Evolutionary conservation across 2,888 invertebrate genomes (phyloP).

Genomic region (Ecliptopera silaceata): DNA sequence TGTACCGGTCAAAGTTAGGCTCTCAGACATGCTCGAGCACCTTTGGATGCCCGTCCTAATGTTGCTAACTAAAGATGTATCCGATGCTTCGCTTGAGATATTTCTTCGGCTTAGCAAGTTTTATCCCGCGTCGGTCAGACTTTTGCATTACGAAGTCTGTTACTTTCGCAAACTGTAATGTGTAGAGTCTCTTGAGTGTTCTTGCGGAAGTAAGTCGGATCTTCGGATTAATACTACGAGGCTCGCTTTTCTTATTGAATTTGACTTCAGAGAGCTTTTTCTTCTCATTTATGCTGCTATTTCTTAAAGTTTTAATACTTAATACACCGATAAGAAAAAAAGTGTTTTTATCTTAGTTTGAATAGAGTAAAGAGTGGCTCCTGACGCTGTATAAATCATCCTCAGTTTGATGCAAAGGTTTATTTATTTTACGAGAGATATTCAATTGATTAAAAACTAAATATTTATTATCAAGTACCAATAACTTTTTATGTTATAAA

Average conservation of each 20-base stretch:
- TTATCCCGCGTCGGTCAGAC: conserved; percentile 46
- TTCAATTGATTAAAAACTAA: too few species aligned
- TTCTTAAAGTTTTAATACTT: neutral
- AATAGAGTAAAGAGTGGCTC: too few species aligned
- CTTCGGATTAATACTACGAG: conserved; percentile 28
- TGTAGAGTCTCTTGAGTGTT: conserved; percentile 37
- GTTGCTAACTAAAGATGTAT: conserved; percentile 55
- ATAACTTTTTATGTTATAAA: too few species aligned
- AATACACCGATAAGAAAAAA: neutral
- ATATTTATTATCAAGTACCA: too few species aligned
- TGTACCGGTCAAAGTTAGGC: conserved; percentile 65
- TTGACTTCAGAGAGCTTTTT: conserved; percentile 27
- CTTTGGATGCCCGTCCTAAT: conserved; percentile 54
- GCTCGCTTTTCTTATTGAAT: conserved; percentile 29
- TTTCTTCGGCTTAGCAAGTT: conserved; percentile 56
- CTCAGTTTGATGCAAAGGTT: too few species aligned
- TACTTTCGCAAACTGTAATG: conserved; percentile 36
- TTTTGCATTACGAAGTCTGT: conserved; percentile 49
- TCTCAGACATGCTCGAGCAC: conserved; percentile 62
- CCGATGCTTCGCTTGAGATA: conserved; percentile 47
- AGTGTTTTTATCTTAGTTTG: too few species aligned
- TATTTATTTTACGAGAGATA: too few species aligned
- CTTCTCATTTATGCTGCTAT: conserved; percentile 7
- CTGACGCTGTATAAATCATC: too few species aligned
- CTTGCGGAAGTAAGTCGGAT: conserved; percentile 29